Percentiles rank a stretch among this genome's conserved stretches.
Evolutionary conservation across 2,113 vertebrate species (phyloP).

Genomic region (Formicarius rufipectus): DNA sequence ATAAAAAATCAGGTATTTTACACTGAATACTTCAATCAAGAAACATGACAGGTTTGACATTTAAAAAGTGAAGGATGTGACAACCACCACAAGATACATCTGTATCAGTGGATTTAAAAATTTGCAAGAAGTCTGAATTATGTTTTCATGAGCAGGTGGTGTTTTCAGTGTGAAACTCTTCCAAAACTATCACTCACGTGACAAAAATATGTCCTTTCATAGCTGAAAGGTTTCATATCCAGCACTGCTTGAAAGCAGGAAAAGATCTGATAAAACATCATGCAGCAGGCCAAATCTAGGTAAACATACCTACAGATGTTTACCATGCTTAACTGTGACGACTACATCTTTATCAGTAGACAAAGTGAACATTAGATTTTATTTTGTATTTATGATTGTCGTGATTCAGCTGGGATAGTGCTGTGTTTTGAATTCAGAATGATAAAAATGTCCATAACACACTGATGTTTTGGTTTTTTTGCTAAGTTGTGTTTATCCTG

Average conservation of each 20-base stretch:
- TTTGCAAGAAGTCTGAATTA: conserved; percentile 13
- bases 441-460: neutral
- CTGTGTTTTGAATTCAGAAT: neutral
- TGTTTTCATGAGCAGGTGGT: neutral
- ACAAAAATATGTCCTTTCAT: neutral
- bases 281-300: neutral
- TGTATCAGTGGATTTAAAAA: neutral
- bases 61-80: conserved; percentile 30
- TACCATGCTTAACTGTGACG: neutral
- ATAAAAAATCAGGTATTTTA: neutral
- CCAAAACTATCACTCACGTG: neutral
- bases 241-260: neutral
- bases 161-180: conserved; percentile 9
- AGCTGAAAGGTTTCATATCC: conserved; percentile 12
- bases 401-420: neutral
- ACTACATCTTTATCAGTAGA: neutral
- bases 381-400: neutral
- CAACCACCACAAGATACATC: conserved; percentile 19
- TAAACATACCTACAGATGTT: neutral
- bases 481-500: neutral
- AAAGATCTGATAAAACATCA: neutral
- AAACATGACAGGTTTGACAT: conserved; percentile 12
- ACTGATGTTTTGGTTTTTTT: accelerated
- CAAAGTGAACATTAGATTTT: neutral
- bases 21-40: conserved; percentile 11